Percentiles rank a stretch among this genome's conserved stretches.
Evolutionary conservation across 1,140 invertebrate genomes (phyloP).

Genomic region (Cyphomyrmex costatus): DNA sequence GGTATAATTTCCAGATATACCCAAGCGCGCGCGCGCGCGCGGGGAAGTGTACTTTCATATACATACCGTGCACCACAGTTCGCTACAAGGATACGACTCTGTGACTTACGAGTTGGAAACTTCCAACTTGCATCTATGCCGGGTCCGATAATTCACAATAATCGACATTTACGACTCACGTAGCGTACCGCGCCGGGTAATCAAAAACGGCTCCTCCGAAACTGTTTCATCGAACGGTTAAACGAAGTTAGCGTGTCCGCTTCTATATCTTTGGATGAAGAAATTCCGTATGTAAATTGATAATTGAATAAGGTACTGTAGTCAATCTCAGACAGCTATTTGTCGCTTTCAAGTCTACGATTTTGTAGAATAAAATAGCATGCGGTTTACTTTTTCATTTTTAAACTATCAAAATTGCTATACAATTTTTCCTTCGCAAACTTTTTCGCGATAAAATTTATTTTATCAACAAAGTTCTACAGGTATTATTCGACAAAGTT

Average conservation of each 20-base stretch:
- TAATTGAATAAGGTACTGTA: background rate
- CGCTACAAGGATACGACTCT: constrained; percentile 53
- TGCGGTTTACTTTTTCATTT: background rate
- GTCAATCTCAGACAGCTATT: background rate
- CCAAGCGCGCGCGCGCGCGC: constrained; percentile 12
- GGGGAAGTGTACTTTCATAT: constrained; percentile 47
- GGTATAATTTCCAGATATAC: constrained; percentile 61
- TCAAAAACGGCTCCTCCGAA: constrained; percentile 54
- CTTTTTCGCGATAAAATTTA: background rate
- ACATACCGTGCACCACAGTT: constrained; percentile 15
- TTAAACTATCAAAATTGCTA: background rate
- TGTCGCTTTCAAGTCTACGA: background rate
- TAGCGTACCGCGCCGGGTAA: constrained; percentile 46
- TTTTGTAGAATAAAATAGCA: background rate
- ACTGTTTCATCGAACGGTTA: constrained; percentile 37
- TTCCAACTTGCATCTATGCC: constrained; percentile 60
- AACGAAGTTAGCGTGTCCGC: constrained; percentile 28
- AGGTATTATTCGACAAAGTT: background rate
- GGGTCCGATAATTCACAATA: constrained; percentile 59
- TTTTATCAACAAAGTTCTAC: background rate
- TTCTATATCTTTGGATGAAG: background rate
- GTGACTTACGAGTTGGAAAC: constrained; percentile 63
- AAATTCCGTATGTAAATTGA: background rate
- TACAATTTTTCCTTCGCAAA: background rate
- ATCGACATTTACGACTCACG: constrained; percentile 63